Base-by-base conservation (phyloP, 2,113 vertebrate genomes). In the Sterna hirundo region DNA sequence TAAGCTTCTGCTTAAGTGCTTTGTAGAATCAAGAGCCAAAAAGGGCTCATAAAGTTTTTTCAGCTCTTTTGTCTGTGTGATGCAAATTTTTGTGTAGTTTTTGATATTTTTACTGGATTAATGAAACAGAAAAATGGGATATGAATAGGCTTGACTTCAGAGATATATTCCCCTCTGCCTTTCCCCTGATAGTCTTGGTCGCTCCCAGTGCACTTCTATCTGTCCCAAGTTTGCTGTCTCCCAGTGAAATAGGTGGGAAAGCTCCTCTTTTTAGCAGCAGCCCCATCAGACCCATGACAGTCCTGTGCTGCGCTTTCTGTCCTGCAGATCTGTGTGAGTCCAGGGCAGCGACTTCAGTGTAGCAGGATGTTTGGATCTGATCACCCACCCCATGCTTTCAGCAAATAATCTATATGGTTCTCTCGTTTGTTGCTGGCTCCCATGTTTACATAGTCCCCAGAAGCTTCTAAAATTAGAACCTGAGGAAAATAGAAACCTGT, bases 391-490 rank as follows among this genome's bases (percentile, higher is more conserved):
- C 15, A 4, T 11, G 52, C 17, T 71, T 55, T 81, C 69, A 29
- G 60, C 40, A 64, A 36, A 71, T 25, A 30, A 52, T 52, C 47
- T 38, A 0, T 20, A 15, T 11, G 44, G 23, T 51, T 60, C 40
- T 84, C 34, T 7, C 29, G 34, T 46, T 90, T 52, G n/a, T 75
- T 80, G 60, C 62, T 61, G 40, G 52, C 72, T 95, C 32, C 47
- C 23, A 23, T 83, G 75, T 80, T 97, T 94, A 96, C 46, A 62
- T 13, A 91, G 91, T 64, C 58, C 65, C 54, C 29, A 70, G 54
- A 79, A 92, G 22, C 46, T 74, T 87, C 96, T 87, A 91, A 95
- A 93, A 89, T 94, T 72, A 69, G 94, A 93, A 91, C 70, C 72
- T 30, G 58, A 87, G 89, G 75, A 96, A 91, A 85, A 83, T 3